Evolutionary conservation across 2,797 vertebrate species (phyloP).

Genomic region (Gobionotothen gibberifrons): DNA sequence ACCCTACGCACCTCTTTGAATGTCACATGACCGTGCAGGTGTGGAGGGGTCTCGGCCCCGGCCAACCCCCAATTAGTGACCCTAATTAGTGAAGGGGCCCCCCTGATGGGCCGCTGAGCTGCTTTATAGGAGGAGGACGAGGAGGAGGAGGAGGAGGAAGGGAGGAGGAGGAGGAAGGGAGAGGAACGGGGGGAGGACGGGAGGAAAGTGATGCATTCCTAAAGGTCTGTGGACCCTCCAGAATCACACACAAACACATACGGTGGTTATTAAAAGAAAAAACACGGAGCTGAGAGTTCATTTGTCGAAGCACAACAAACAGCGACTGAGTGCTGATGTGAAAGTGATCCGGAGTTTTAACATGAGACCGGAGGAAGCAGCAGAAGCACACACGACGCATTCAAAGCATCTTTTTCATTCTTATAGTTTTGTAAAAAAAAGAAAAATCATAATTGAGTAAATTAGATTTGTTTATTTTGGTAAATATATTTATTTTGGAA

Average conservation of each 20-base stretch:
- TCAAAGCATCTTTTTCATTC: fast-evolving
- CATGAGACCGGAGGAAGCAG: background rate
- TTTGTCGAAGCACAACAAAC: conserved; percentile 60
- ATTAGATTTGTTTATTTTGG: background rate
- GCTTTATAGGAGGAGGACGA: conserved; percentile 62
- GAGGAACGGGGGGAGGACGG: conserved; percentile 31
- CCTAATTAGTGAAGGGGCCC: conserved; percentile 85
- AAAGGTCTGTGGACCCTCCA: conserved; percentile 63
- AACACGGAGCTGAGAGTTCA: conserved; percentile 52
- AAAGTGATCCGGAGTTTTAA: conserved; percentile 47
- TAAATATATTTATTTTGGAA: no score
- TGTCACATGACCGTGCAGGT: conserved; percentile 93
- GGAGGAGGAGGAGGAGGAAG: conserved; percentile 26
- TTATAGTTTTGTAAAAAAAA: background rate
- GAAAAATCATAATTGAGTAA: no score
- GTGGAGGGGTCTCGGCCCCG: conserved; percentile 88
- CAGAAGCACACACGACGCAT: background rate
- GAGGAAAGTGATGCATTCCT: conserved; percentile 76
- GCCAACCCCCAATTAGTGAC: conserved; percentile 92
- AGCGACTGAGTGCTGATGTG: conserved; percentile 48
- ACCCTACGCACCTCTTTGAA: conserved; percentile 83
- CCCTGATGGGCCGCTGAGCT: conserved; percentile 88
- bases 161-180: conserved; percentile 13
- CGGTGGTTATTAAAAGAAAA: conserved; percentile 26
- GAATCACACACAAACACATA: conserved; percentile 59